These are phyloP conservation scores for Spermophilus dauricus DNA, from an alignment of 2,113 vertebrate species.

Conservation along the genomic window DNA sequence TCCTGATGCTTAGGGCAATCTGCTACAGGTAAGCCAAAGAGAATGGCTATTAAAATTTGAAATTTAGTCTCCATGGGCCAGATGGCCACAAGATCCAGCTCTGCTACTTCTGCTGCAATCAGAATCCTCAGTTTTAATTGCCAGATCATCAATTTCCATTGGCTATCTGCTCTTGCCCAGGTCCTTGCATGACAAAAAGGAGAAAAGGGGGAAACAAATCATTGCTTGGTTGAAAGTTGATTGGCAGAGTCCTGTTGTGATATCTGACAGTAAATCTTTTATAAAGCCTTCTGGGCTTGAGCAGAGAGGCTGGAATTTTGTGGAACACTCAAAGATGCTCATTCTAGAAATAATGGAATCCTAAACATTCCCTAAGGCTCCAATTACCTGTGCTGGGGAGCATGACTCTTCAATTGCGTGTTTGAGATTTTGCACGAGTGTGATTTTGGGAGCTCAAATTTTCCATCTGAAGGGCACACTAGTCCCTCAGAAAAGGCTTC, in stretches of 20 bases:
- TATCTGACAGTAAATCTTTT: conserved; percentile 41
- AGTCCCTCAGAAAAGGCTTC: too few relatives aligned
- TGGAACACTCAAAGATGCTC: background rate
- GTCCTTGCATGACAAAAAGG: background rate
- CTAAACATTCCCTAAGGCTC: conserved; percentile 32
- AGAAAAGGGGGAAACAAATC: background rate
- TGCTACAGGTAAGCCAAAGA: conserved; percentile 1
- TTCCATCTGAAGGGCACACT: background rate
- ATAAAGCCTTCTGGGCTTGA: conserved; percentile 10
- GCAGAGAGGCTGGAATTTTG: conserved; percentile 49
- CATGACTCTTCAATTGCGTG: background rate
- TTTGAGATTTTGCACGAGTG: background rate
- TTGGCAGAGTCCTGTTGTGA: background rate
- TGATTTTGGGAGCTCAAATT: background rate
- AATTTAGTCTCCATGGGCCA: background rate
- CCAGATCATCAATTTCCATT: conserved; percentile 71
- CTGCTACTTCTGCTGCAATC: conserved; percentile 35
- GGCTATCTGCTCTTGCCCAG: conserved; percentile 50
- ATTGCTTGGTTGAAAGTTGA: background rate
- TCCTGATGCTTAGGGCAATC: background rate
- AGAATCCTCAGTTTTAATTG: conserved; percentile 66
- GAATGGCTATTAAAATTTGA: conserved; percentile 59
- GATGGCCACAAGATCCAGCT: background rate
- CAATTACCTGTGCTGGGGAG: background rate
- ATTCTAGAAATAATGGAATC: conserved; percentile 40